phyloP scores from a whole-genome alignment of 2,888 invertebrate species.

The Aricia artaxerxes region DNA sequence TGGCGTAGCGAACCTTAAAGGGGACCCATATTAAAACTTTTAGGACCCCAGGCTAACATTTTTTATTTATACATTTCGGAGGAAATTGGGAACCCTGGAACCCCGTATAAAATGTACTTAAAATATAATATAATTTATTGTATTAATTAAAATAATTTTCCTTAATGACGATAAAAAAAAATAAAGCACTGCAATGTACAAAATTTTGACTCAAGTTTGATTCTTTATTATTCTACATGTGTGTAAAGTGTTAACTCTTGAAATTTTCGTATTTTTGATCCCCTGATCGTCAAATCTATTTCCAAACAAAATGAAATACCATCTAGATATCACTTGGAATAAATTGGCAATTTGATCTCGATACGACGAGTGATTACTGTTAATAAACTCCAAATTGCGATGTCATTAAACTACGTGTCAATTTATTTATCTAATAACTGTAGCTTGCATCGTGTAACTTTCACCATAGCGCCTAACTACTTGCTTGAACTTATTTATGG shows the following conservation, averaged over 20 bases:
- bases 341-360: not conserved
- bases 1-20: not conserved
- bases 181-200: too few relatives aligned
- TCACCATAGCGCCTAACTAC: not conserved
- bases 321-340: not conserved
- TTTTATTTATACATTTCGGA: too few relatives aligned
- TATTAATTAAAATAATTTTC: too few relatives aligned
- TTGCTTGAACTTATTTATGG: too few relatives aligned
- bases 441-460: not conserved
- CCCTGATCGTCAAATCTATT: not conserved
- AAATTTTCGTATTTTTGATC: not conserved
- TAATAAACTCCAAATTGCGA: not conserved
- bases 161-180: too few relatives aligned
- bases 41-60: not conserved
- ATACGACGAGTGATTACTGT: not conserved
- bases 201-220: too few relatives aligned
- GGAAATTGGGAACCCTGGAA: too few relatives aligned
- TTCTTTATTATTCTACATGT: too few relatives aligned
- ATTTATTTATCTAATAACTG: not conserved
- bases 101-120: too few relatives aligned
- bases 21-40: not conserved
- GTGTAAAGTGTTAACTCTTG: not conserved
- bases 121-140: too few relatives aligned
- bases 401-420: not conserved
- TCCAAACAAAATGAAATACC: not conserved